Evolutionary conservation across 2,888 invertebrate genomes (phyloP).

Genomic region (Dinocampus coccinellae): DNA sequence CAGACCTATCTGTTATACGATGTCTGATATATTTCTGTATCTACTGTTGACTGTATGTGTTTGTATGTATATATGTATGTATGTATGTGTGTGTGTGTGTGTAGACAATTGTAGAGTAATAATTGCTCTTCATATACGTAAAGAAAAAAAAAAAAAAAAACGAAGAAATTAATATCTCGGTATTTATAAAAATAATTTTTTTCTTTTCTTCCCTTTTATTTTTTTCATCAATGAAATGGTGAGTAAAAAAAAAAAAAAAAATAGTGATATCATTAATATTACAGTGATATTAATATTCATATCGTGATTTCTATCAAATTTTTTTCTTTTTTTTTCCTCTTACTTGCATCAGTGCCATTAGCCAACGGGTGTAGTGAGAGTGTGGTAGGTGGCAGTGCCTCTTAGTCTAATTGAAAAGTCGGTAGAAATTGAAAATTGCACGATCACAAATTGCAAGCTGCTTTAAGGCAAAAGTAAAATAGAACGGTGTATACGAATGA

Average conservation of each 20-base stretch:
- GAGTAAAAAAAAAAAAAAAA: too few relatives aligned
- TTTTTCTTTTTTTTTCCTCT: too few relatives aligned
- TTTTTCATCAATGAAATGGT: too few relatives aligned
- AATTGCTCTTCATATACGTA: background rate
- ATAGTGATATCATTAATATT: background rate
- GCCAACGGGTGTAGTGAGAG: background rate
- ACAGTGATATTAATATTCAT: background rate
- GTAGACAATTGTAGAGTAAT: slow-evolving; percentile 25
- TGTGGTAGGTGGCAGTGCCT: slow-evolving; percentile 58
- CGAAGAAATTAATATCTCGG: too few relatives aligned
- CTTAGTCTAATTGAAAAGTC: slow-evolving; percentile 70
- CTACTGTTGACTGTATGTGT: too few relatives aligned
- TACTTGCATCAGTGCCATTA: slow-evolving; percentile 13
- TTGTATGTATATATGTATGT: too few relatives aligned
- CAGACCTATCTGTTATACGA: slow-evolving; percentile 69
- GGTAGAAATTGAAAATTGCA: slow-evolving; percentile 70
- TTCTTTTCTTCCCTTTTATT: background rate
- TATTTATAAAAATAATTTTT: background rate
- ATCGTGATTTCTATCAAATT: slow-evolving; percentile 36
- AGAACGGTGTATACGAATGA: slow-evolving; percentile 25
- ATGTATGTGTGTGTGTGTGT: background rate
- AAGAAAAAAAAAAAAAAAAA: too few relatives aligned
- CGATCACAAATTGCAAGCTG: slow-evolving; percentile 69
- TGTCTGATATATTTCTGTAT: slow-evolving; percentile 59
- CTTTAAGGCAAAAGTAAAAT: slow-evolving; percentile 61